phyloP scores from a whole-genome alignment of 2,888 invertebrate species.

The Chesias legatella region DNA sequence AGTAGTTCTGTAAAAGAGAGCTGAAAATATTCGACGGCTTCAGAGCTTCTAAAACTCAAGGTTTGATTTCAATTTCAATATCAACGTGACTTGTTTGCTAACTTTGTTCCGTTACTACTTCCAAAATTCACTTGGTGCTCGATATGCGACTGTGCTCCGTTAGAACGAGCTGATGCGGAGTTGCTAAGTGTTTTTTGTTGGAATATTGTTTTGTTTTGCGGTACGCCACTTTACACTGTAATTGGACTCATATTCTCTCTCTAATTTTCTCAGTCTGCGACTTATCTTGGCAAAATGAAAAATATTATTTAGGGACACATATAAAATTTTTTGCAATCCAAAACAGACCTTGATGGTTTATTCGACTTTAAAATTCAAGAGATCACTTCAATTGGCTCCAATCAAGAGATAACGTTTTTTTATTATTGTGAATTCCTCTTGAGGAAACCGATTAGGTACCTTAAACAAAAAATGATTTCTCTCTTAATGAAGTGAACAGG shows the following conservation, averaged over 20 bases:
- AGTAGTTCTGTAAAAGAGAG: too few species aligned
- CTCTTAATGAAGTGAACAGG: too few species aligned
- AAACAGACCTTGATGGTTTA: too few species aligned
- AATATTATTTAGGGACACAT: too few species aligned
- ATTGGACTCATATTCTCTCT: not conserved
- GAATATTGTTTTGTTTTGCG: not conserved
- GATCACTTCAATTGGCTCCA: too few species aligned
- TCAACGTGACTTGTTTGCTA: constrained; percentile 35
- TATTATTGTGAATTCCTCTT: too few species aligned
- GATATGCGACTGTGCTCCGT: not conserved
- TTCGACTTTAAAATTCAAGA: too few species aligned
- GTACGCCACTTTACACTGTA: not conserved
- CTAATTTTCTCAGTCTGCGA: not conserved
- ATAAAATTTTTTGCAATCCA: too few species aligned
- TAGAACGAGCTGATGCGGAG: constrained; percentile 2
- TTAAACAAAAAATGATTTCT: too few species aligned
- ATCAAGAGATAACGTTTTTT: too few species aligned
- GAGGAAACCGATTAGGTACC: too few species aligned
- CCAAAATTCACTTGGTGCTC: constrained; percentile 8
- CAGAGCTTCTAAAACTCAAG: constrained; percentile 29
- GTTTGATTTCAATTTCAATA: constrained; percentile 35
- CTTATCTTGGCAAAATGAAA: too few species aligned
- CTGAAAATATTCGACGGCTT: constrained; percentile 18
- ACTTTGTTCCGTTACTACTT: constrained; percentile 18
- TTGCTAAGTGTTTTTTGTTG: not conserved